Evolutionary conservation across 2,113 vertebrate genomes (phyloP), one percentile per base, ranked within the genome.

Genomic region (Sander vitreus): DNA sequence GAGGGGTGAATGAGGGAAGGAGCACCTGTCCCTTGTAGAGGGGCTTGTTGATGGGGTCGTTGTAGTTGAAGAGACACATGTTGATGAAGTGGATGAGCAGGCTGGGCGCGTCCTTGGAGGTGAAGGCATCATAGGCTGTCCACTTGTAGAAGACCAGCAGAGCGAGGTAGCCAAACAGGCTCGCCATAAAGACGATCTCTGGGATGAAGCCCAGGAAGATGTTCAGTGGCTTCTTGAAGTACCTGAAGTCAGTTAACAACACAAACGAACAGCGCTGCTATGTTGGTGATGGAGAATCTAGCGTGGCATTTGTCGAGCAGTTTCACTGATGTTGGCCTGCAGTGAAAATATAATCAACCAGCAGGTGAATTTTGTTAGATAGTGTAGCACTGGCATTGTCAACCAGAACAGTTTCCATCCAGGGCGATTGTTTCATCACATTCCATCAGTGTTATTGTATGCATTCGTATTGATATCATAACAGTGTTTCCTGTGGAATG

Each of bases 1-100:
- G 69, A 51, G 43, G 65, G 81, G 1, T 13, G 55, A 21, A 60
- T 30, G 68, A 50, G 36, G 30, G 48, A 63, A 39, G 80, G 59
- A 75, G 83, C 85, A 99, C 98, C 97, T 99, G 98, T 87, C 98
- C 98, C n/a, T 84, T 92, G 59, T 99, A 99, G 47, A 99, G 96
- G 89, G 96, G 96, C 39, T 96, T 94, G 73, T 88, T 94, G 19
- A 92, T 94, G 50, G 95, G 91, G 60, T 99, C 97, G 0, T 75
- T 87, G 66, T 99, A 99, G 94, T 96, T 98, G 91, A 99, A 99
- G 14, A 99, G 96, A 93, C 97, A 99, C 98, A 99, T 99, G 94
- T 99, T 99, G 95, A 99, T 99, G 69, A 99, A 99, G 81, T 98
- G 97, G 76, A 99, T 99, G 85, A 99, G 96, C 69, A 99, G 96